These are phyloP conservation scores for Epirrhoe tristata DNA, from an alignment of 2,888 invertebrate species.

Conservation along the genomic window DNA sequence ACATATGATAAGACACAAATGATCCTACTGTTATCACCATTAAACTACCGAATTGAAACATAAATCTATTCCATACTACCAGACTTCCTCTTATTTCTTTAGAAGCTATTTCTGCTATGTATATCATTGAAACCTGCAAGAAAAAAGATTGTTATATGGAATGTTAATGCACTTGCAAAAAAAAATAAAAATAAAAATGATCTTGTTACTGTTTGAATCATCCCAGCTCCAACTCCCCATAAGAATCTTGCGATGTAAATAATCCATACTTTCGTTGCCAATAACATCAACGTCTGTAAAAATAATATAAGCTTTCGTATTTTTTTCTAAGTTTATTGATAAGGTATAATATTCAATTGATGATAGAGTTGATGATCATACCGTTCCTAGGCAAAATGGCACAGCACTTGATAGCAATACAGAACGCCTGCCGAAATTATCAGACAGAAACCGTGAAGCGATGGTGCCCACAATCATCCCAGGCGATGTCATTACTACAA, in stretches of 20 bases:
- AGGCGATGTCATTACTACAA: slow-evolving; percentile 58
- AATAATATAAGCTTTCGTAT: background rate
- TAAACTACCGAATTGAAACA: slow-evolving; percentile 68
- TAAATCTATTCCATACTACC: slow-evolving; percentile 58
- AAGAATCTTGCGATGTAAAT: slow-evolving; percentile 74
- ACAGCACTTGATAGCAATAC: slow-evolving; percentile 62
- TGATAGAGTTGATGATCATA: slow-evolving; percentile 39
- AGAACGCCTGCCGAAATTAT: slow-evolving; percentile 61
- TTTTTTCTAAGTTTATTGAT: too few relatives aligned
- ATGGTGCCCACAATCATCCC: slow-evolving; percentile 65
- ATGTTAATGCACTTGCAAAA: background rate
- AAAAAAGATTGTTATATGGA: slow-evolving; percentile 1
- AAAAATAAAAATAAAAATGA: too few relatives aligned
- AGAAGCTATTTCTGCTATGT: slow-evolving; percentile 73
- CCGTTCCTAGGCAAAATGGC: slow-evolving; percentile 63
- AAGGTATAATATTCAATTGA: too few relatives aligned
- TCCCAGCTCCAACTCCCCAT: slow-evolving; percentile 79
- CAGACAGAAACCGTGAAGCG: slow-evolving; percentile 55
- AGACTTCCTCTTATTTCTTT: slow-evolving; percentile 72
- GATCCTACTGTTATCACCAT: slow-evolving; percentile 68
- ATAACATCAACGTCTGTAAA: slow-evolving; percentile 69
- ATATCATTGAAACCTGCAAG: slow-evolving; percentile 68
- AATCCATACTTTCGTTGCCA: slow-evolving; percentile 68
- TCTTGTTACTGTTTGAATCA: slow-evolving; percentile 62
- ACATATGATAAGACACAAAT: slow-evolving; percentile 61